Base-by-base conservation (phyloP, 2,113 vertebrate species). In the Piaya cayana region DNA sequence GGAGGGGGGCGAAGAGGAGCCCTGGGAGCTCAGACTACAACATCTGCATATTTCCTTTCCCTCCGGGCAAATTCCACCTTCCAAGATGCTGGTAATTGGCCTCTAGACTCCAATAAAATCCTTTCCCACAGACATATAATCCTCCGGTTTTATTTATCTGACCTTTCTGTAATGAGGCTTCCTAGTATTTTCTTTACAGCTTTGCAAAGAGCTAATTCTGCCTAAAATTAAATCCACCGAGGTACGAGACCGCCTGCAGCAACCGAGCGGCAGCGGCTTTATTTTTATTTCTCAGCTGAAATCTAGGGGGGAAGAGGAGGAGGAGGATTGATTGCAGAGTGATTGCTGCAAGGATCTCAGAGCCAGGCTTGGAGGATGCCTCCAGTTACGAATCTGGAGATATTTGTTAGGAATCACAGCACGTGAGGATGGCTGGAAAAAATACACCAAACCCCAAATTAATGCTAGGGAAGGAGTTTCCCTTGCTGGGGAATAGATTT, bases 81-180 rank as follows among this genome's bases (percentile, higher is more conserved):
- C 72, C 79, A 58, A 96, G 86, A 92, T 16, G 1, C 59, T 55
- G 29, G 53, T 96, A 96, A 92, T 88, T 95, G 82, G 90, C 82
- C 94, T 92, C 95, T 64, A 74, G 93, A 64, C 86, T 95, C 88
- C 92, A 97, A 78, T 94, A 90, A 96, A 96, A 90, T 90, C 88
- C 82, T 95, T 97, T 97, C 95, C 93, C 96, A 97, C 88, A 96
- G 92, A 91, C 90, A 69, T 93, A 59, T 52, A 90, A 95, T 92
- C 64, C 76, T 91, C 64, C 77, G 50, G 85, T 86, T 96, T 90
- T 94, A 93, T 96, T 95, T 96, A 88, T 95, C 86, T 96, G 90
- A 94, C 93, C 95, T 97, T 96, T 96, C 86, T 43, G 15, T 95
- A 94, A 96, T 79, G 64, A 92, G 82, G 47, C 82, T 90, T 86